Percentiles rank a stretch among this genome's conserved stretches.
phyloP scores from a whole-genome alignment of 2,888 invertebrate genomes.

The Rhingia rostrata region DNA sequence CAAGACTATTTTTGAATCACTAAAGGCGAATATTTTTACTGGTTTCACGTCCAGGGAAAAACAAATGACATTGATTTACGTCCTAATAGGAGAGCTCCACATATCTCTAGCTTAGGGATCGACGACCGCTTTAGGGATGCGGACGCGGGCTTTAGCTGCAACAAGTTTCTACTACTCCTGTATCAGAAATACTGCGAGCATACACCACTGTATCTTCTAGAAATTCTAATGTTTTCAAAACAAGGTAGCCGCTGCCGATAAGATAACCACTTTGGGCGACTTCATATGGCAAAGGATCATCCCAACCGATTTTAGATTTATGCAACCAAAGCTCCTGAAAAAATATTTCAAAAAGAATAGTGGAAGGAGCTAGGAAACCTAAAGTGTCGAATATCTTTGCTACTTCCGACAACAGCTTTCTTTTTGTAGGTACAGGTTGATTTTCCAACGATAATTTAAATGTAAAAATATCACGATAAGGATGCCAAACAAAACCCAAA shows the following conservation, averaged over 20 bases:
- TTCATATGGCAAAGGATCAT: constrained; percentile 32
- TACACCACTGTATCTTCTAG: constrained; percentile 36
- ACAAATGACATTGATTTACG: constrained; percentile 23
- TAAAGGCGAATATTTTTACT: constrained; percentile 52
- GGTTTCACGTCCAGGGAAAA: constrained; percentile 3
- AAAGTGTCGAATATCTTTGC: constrained; percentile 35
- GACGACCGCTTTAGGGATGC: constrained; percentile 52
- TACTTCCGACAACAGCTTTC: constrained; percentile 32
- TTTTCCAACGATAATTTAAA: neutral
- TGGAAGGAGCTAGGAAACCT: constrained; percentile 39
- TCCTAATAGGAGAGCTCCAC: constrained; percentile 52
- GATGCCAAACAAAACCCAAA: constrained; percentile 30
- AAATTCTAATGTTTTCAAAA: constrained; percentile 26
- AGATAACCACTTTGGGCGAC: constrained; percentile 23
- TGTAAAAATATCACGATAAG: neutral
- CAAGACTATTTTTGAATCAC: constrained; percentile 66
- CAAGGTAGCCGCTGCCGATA: constrained; percentile 21
- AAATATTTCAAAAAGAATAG: constrained; percentile 45
- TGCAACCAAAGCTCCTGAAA: constrained; percentile 41
- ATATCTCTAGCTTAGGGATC: constrained; percentile 55
- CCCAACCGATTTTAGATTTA: constrained; percentile 35
- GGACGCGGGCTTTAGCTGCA: constrained; percentile 38
- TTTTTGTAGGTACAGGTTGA: constrained; percentile 8
- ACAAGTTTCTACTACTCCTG: constrained; percentile 8
- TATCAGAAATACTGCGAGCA: constrained; percentile 5